phyloP scores from a whole-genome alignment of 2,797 vertebrate species.

The Nasua narica region DNA sequence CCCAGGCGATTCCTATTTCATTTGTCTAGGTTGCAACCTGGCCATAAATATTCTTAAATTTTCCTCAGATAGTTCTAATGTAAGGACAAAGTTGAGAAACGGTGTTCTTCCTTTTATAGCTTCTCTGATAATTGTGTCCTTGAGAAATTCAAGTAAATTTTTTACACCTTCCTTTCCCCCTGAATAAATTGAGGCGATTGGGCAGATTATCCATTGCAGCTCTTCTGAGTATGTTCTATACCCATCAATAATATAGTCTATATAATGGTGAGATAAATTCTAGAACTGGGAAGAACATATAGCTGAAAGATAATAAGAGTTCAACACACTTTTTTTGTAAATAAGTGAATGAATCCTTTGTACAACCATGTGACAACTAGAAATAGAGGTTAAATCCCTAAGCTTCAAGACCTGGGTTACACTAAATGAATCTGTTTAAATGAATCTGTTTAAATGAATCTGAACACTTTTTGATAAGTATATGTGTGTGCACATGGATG shows the following conservation, averaged over 20 bases:
- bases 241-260: background rate
- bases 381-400: background rate
- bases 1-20: background rate
- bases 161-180: background rate
- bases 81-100: background rate
- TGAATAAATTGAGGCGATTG: background rate
- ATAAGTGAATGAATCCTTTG: background rate
- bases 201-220: background rate
- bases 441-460: background rate
- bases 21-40: background rate
- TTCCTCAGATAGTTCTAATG: background rate
- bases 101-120: background rate
- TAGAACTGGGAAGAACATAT: background rate
- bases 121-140: background rate
- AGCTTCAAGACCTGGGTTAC: background rate
- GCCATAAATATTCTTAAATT: background rate
- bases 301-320: background rate
- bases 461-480: background rate
- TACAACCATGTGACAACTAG: background rate
- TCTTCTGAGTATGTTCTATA: background rate
- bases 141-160: background rate
- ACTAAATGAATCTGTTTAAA: background rate
- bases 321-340: conserved; percentile 17
- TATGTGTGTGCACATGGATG: rapidly evolving
- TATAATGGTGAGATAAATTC: background rate